Base-by-base conservation (phyloP, 2,888 invertebrate genomes). In the Abrostola tripartita region DNA sequence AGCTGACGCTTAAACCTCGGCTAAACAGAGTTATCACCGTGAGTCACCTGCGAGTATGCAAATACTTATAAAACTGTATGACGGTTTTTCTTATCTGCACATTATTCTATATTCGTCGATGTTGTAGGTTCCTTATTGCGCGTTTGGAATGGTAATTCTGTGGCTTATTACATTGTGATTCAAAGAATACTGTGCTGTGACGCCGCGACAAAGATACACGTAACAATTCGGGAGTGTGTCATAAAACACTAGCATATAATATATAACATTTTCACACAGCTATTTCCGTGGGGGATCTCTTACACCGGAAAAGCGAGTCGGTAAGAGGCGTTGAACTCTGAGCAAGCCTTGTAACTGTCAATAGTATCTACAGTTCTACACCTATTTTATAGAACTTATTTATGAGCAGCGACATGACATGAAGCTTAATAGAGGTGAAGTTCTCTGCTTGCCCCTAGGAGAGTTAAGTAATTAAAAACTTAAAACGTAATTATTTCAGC, bases 261-360 rank as follows among this genome's bases (percentile, higher is more conserved):
- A 56, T 65, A 50, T 50, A 55, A 37, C 44, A 66, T 66, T 61
- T 71, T 71, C 64, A 56, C 55, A 61, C 24, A 63, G 50, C 59
- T 24, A 24, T 1, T 4, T 24, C 24, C n/a, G n/a, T n/a, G n/a
- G 24, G 24, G 24, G 24, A 2, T 24, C 24, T 24, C 24, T 24
- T 24, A 24, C 24, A 24, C 24, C 24, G 24, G 24, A 4, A 24
- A 24, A 24, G 24, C 24, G 24, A 24, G 24, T 24, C 24, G 24
- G 24, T 24, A 24, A 24, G 4, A 4, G 4, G 24, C 1, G 24
- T 2, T 24, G 24, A 24, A 24, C 24, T 4, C 24, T n/a, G n/a
- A n/a, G n/a, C n/a, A n/a, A n/a, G n/a, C n/a, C n/a, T n/a, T 24
- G 24, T 24, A 24, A 24, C 1, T 24, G 24, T 24, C 24, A 24